A percentile compares a stretch with the other conserved stretches of the same genome.
Evolutionary conservation across 2,888 invertebrate genomes (phyloP).

Genomic region (Harmothoe impar): DNA sequence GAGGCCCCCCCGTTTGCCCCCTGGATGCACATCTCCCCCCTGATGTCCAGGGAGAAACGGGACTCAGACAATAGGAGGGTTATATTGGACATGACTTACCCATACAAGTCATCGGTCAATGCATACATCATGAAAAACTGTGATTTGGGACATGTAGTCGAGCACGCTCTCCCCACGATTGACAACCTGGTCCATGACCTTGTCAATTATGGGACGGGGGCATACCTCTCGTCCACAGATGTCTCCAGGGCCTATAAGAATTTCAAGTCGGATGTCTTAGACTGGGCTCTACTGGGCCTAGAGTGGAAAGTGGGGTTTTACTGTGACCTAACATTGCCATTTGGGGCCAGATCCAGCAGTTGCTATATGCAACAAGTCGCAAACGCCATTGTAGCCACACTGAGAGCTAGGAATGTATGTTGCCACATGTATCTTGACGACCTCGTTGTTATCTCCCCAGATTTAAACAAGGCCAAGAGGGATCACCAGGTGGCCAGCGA

Average conservation of each 20-base stretch:
- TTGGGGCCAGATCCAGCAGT: neutral
- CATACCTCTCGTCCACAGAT: neutral
- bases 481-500: neutral
- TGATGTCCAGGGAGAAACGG: neutral
- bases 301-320: neutral
- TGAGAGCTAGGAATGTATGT: neutral
- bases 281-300: neutral
- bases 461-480: neutral
- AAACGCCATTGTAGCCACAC: neutral
- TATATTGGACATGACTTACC: neutral
- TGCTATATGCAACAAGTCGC: neutral
- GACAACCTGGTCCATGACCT: neutral
- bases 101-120: neutral
- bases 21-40: neutral
- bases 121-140: neutral
- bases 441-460: neutral
- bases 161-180: neutral
- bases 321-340: neutral
- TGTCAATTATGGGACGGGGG: neutral
- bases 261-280: neutral
- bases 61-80: neutral
- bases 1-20: neutral
- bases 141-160: neutral
- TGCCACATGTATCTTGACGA: neutral
- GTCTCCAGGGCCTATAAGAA: neutral